These are phyloP conservation scores for Campopleginae sp. DNA, from an alignment of 2,888 invertebrate species.

Conservation along the genomic window DNA sequence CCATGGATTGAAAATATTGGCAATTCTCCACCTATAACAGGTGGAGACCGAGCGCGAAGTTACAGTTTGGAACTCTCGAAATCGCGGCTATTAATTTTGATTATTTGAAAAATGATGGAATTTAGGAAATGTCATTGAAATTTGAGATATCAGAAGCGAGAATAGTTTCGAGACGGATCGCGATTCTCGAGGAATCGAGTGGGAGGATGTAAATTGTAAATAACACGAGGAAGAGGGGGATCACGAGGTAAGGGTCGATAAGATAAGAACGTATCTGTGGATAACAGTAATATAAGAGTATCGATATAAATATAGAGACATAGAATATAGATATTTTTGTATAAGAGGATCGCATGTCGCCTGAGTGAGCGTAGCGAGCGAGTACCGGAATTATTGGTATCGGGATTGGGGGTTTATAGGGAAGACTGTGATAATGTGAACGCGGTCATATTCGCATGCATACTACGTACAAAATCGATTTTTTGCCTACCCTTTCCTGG, in stretches of 20 bases:
- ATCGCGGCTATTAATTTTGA: too few relatives aligned
- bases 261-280: slow-evolving; percentile 59
- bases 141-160: neutral
- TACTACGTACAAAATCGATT: slow-evolving; percentile 23
- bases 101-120: too few relatives aligned
- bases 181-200: neutral
- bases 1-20: too few relatives aligned
- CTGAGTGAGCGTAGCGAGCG: slow-evolving; percentile 56
- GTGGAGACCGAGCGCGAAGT: too few relatives aligned
- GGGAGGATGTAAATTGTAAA: slow-evolving; percentile 59
- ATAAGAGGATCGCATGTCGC: slow-evolving; percentile 69
- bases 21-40: too few relatives aligned
- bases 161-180: neutral
- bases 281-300: slow-evolving; percentile 3
- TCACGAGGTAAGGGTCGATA: slow-evolving; percentile 31
- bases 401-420: slow-evolving; percentile 67
- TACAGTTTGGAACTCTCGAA: too few relatives aligned
- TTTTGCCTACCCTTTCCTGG: neutral
- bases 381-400: slow-evolving; percentile 70
- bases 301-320: neutral
- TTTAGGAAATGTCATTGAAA: neutral
- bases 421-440: slow-evolving; percentile 70
- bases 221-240: slow-evolving; percentile 30
- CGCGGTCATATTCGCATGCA: slow-evolving; percentile 65
- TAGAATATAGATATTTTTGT: slow-evolving; percentile 7